Percentiles rank a stretch among this genome's conserved stretches.
Conservation (phyloP, 2,113 vertebrate species). For the Laticauda laticaudata region DNA sequence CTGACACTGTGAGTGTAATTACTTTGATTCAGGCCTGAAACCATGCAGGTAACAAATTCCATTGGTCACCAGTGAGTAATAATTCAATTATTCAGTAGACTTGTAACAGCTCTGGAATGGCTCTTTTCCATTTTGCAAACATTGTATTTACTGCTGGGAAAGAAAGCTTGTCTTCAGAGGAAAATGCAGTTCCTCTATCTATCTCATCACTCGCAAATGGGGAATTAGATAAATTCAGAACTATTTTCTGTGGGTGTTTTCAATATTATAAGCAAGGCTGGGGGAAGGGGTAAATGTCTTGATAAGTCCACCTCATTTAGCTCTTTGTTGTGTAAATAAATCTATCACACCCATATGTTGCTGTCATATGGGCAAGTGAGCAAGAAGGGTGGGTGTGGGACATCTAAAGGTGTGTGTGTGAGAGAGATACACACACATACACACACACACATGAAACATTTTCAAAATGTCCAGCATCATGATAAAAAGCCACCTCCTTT, state of each 20-base stretch:
- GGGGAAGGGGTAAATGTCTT: conserved; percentile 9
- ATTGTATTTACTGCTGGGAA: conserved; percentile 56
- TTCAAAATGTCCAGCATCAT: not conserved
- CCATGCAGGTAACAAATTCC: conserved; percentile 62
- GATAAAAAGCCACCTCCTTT: not conserved
- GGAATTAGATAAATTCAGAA: conserved; percentile 32
- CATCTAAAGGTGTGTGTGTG: not conserved
- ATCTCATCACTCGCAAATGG: conserved; percentile 34
- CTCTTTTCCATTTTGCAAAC: conserved; percentile 59
- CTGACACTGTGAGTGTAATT: conserved; percentile 58
- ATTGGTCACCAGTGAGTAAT: conserved; percentile 57
- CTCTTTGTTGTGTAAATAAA: not conserved
- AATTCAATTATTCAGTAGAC: conserved; percentile 66
- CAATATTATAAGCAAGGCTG: conserved; percentile 39
- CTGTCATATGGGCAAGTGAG: not conserved
- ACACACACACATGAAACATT: not conserved
- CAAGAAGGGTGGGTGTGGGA: not conserved
- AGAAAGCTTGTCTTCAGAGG: conserved; percentile 47
- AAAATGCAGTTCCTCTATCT: conserved; percentile 50
- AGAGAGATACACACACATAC: not conserved
- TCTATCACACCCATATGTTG: not conserved
- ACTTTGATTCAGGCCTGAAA: conserved; percentile 64
- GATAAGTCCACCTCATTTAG: not conserved
- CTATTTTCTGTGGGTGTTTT: conserved; percentile 28
- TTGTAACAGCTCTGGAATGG: conserved; percentile 58